Evolutionary conservation across 2,888 invertebrate species (phyloP), one percentile per base, ranked within the genome.

Genomic region (Nomada hirtipes): DNA sequence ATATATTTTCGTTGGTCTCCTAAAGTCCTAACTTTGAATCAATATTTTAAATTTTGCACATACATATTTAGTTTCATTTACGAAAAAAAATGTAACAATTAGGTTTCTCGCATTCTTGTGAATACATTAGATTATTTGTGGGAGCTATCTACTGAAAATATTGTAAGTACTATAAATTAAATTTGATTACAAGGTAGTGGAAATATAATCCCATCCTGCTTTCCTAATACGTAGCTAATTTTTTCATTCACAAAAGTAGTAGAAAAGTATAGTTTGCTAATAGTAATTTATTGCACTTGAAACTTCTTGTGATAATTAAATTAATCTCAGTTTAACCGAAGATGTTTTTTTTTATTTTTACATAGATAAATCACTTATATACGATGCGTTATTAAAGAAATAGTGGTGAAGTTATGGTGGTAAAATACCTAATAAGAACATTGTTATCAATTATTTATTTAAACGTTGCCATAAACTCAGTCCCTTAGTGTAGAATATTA

Each of bases 1-100:
- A 86, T 55, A 86, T 55, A 76, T 82, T 86, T 84, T 80, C 50
- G 77, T 79, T 79, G 60, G 71, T 53, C 70, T 65, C 71, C 79
- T 77, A 13, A 67, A 55, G 53, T 71, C 78, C 71, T 79, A 36
- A 36, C 20, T 67, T 63, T 53, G 47, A 63, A 61, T 26, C 20
- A 50, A 10, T 23, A 55, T 78, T 71, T n/a, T 11, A 57, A 50
- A n/a, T 2, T 7, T 10, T 53, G 18, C 10, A 53, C 10, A 9
- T n/a, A n/a, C 7, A n/a, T n/a, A n/a, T n/a, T 53, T 47, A 47
- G 15, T 67, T 75, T 29, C 53, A 61, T 47, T 36, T 50, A 55
- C 2, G 47, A 36, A 61, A 11, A 11, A 42, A 36, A 18, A 64
- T 65, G 70, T 79, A 77, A 67, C 52, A 50, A 50, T 71, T 60